Base-by-base conservation (phyloP, 2,113 vertebrate genomes). In the Perccottus glenii region DNA sequence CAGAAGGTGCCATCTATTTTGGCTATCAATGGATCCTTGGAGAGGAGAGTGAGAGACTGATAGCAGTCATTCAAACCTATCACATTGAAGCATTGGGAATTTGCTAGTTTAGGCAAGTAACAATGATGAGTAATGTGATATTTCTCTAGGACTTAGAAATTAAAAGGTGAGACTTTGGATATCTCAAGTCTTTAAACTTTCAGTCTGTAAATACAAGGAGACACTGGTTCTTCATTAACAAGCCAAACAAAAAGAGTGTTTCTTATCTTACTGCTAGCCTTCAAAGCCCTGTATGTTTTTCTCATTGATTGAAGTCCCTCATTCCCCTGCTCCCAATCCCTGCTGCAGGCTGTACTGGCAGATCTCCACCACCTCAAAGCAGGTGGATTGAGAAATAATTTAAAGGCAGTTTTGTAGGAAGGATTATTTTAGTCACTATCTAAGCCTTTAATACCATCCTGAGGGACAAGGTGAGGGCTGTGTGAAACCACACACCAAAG, bases 341-440 rank as follows among this genome's bases (percentile, higher is more conserved):
- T 36, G 55, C 78, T 87, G 71, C 57, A 66, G 71, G 64, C 75
- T 60, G 44, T 7, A 45, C 65, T 60, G 76, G 48, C 57, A 27
- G 5, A 27, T 63, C 57, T 83, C 64, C 60, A 63, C 75, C 53
- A 55, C 67, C 81, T 84, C 68, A 84, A 78, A 84, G 67, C 49
- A 75, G 66, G 59, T 75, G 75, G 74, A 85, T 68, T 55, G 83
- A 80, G 69, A 66, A 72, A 84, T 77, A 45, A 85, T 89, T 82
- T 87, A 81, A 80, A 84, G 70, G 70, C 58, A 75, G 61, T 78
- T 85, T 85, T 79, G 57, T 67, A 73, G 67, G 70, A 75, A 85
- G 77, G 74, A 82, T 84, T 84, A 73, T 84, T 80, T 82, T 68
- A 82, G 76, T 78, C 55, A 4, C 48, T 67, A 43, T 76, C 64